Conservation (phyloP, 2,113 vertebrate genomes). For the Cyprinodon variegatus region DNA sequence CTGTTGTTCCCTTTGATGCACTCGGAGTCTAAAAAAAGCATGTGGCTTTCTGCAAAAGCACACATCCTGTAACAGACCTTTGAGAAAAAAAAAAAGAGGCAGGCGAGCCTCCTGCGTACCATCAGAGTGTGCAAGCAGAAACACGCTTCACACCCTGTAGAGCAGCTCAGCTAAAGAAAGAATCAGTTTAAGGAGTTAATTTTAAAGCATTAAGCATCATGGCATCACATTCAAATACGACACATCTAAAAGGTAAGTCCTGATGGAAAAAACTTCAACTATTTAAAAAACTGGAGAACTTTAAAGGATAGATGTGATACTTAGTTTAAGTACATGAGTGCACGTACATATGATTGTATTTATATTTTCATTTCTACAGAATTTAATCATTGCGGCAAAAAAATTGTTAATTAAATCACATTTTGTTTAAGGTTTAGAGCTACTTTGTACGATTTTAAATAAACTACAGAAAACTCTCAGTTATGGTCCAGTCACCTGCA, state of each 20-base stretch:
- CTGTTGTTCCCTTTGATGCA: neutral
- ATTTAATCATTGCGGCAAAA: neutral
- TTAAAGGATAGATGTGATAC: neutral
- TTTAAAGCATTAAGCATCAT: neutral
- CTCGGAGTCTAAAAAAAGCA: slow-evolving; percentile 11
- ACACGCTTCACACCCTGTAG: slow-evolving; percentile 4
- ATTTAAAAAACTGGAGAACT: neutral
- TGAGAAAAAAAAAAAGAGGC: slow-evolving; percentile 5
- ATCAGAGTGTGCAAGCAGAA: neutral
- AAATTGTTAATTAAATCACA: neutral
- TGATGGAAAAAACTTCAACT: neutral
- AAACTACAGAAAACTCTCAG: too few relatives aligned
- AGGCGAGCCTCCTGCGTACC: neutral
- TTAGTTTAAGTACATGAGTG: neutral
- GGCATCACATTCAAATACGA: neutral
- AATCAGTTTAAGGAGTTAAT: neutral
- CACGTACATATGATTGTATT: too few relatives aligned
- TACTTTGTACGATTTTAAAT: neutral
- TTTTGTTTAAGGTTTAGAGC: neutral
- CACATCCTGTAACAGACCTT: slow-evolving; percentile 66
- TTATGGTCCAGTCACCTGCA: neutral
- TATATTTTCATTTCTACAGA: neutral
- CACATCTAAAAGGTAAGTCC: slow-evolving; percentile 28
- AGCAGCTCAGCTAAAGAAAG: neutral
- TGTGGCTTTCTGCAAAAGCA: slow-evolving; percentile 78